Base-by-base conservation (phyloP, 2,797 vertebrate species). In the Danio choprae region DNA sequence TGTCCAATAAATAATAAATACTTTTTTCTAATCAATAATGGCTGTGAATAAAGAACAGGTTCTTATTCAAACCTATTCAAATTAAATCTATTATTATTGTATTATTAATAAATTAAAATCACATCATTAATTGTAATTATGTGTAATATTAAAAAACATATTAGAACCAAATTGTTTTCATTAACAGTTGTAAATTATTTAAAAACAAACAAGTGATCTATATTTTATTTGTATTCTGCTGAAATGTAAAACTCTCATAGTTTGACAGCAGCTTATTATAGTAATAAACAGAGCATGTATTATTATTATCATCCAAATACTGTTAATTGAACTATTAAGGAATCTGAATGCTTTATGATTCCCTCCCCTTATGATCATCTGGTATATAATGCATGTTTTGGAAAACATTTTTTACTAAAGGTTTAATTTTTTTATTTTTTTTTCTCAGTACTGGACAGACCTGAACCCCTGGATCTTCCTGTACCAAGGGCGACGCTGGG, bases 391-490 rank as follows among this genome's bases (percentile, higher is more conserved):
- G 53, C 12, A 48, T 18, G 10, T 51, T 4, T 53, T 64, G 11
- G 13, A 53, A 70, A 50, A 36, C 1, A 43, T 79, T 41, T 59
- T 44, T 50, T 36, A 59, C 36, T 9, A n/a, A 16, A 29, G 6
- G 9, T 29, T 7, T 48, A 6, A 15, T 29, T 18, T 64, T 36
- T 20, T 18, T 12, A 62, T 59, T 64, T 55, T 40, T 60, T 68
- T 59, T 40, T 16, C 20, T 29, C 44, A 38, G 63, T 48, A 50
- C 96, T 20, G 18, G 48, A 96, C 97, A 91, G 92, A 97, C 97
- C 96, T 97, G 92, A 97, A 94, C 84, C 93, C 92, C 90, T 95
- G 96, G 92, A 98, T 94, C 88, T 96, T 95, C 90, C 92, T 96
- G 94, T 97, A 99, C 97, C 96, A 98, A 0, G 96, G 95, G 86